phyloP scores from a whole-genome alignment of 2,888 invertebrate species.

The Polydesmus complanatus region DNA sequence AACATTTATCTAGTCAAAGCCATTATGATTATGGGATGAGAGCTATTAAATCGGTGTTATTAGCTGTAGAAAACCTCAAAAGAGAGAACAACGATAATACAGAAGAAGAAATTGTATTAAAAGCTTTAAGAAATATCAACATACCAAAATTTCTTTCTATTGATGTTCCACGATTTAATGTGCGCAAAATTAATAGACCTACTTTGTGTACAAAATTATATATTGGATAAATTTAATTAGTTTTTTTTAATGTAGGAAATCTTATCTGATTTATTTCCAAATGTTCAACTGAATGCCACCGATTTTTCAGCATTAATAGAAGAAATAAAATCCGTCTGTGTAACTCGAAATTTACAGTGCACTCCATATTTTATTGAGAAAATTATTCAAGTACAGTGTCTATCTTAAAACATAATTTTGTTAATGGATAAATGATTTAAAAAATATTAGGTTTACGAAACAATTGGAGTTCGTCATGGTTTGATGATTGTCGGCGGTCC shows the following conservation, averaged over 20 bases:
- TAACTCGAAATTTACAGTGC: constrained; percentile 46
- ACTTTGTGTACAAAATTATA: neutral
- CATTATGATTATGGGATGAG: constrained; percentile 40
- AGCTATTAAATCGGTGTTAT: constrained; percentile 37
- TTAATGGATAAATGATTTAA: neutral
- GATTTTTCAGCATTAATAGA: constrained; percentile 35
- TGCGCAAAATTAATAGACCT: constrained; percentile 8
- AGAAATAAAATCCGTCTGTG: constrained; percentile 31
- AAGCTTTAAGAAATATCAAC: constrained; percentile 38
- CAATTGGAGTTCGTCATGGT: constrained; percentile 39
- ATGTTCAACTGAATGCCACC: constrained; percentile 32
- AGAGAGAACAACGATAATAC: constrained; percentile 20
- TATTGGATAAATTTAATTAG: neutral
- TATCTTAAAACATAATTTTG: neutral
- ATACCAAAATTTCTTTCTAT: constrained; percentile 37
- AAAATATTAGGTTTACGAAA: constrained; percentile 33
- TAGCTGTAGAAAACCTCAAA: constrained; percentile 37
- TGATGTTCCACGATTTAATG: constrained; percentile 32
- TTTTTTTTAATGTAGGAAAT: constrained; percentile 31
- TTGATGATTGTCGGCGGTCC: constrained; percentile 39
- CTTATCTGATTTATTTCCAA: constrained; percentile 36
- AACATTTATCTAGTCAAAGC: constrained; percentile 36
- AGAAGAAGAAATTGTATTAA: constrained; percentile 12
- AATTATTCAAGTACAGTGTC: constrained; percentile 33
- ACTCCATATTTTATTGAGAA: constrained; percentile 67